Conservation (phyloP, 2,797 vertebrate species). For the Cephalopachus bancanus region DNA sequence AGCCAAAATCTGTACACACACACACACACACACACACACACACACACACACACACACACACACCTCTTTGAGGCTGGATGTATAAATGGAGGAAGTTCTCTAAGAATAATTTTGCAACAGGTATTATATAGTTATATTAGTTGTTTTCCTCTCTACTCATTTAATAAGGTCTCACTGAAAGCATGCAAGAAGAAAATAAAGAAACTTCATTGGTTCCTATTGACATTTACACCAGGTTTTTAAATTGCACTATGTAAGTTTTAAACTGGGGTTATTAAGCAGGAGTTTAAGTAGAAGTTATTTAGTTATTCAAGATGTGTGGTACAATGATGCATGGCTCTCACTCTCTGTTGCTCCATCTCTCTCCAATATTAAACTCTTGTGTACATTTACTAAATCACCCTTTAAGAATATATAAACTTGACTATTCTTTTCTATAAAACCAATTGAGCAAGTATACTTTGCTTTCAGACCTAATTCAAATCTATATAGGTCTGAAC, state of each 20-base stretch:
- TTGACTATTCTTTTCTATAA: background rate
- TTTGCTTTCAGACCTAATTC: background rate
- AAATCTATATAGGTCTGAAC: background rate
- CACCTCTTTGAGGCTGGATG: background rate
- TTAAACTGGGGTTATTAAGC: background rate
- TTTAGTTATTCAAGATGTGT: background rate
- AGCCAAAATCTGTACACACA: background rate
- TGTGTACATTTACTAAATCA: background rate
- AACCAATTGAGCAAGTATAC: background rate
- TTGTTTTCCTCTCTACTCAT: background rate
- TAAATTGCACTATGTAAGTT: background rate
- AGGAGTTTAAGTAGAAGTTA: background rate
- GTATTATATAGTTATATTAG: background rate
- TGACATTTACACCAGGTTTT: background rate
- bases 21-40: background rate
- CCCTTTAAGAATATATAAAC: background rate
- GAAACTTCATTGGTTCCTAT: background rate
- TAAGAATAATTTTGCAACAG: background rate
- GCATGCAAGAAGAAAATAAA: background rate
- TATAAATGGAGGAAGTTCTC: background rate
- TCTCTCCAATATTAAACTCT: slow-evolving; percentile 1
- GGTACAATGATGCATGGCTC: background rate
- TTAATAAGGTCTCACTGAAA: background rate
- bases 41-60: no score
- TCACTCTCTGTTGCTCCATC: background rate